Base-by-base conservation (phyloP, 1,140 invertebrate species). In the Meloidogyne chitwoodi region DNA sequence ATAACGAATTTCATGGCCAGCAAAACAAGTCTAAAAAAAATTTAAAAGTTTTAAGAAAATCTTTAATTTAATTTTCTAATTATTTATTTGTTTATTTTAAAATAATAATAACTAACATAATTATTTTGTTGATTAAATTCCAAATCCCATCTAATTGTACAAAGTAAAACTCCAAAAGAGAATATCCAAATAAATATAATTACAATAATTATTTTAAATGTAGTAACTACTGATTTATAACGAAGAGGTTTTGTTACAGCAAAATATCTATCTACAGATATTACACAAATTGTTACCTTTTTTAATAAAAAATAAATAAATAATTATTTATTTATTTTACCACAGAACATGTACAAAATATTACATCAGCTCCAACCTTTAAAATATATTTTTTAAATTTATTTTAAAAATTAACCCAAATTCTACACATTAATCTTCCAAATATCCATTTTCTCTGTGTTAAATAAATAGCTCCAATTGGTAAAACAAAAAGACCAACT, bases 181-280 rank as follows among this genome's bases (percentile, higher is more conserved):
- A 96, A 88, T 64, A 95, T 89, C 94, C 94, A 97, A 76, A 97
- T 94, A 67, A 77, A 77, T 16, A 86, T 69, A 75, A 86, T 86
- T 19, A 85, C 81, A 19, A 68, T 29, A 27, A 86, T 80, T 16
- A 86, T 86, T 78, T 86, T 86, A 6, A 71, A 69, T 67, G 87
- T 87, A 8, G 85, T 86, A 0, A 89, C 89, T 72, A 89, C 85
- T 48, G 88, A 87, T 77, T 86, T 86, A 79, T 90, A 90, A 67
- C 87, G 83, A 38, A 90, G 87, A 26, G 90, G 89, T 31, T 88
- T 79, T 1, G 89, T 90, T 62, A 90, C 90, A 19, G 89, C 89
- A 69, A 89, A 86, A 80, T 90, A 90, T 22, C 90, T 79, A 77
- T 90, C 90, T 19, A 90, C 87, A 74, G 89, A 89, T 64, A 90